phyloP scores from a whole-genome alignment of 2,113 vertebrate species.

The Benthochromis sp. region DNA sequence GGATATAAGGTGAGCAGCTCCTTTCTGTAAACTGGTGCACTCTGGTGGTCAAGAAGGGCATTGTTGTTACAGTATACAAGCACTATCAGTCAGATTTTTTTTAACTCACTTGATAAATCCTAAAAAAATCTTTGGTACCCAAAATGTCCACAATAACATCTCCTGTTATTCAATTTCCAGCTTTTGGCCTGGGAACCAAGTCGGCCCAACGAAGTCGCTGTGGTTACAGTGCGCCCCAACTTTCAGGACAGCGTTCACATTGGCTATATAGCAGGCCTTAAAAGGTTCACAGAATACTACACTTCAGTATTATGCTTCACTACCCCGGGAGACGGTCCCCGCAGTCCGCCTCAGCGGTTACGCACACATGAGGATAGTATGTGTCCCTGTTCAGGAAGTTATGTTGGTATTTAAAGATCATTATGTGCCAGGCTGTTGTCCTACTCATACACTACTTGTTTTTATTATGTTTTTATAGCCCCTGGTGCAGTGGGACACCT shows the following conservation, averaged over 20 bases:
- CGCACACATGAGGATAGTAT: constrained; percentile 96
- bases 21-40: constrained; percentile 24
- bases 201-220: constrained; percentile 77
- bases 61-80: not conserved
- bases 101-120: not conserved
- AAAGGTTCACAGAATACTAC: constrained; percentile 88
- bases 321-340: constrained; percentile 91
- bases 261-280: constrained; percentile 83
- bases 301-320: constrained; percentile 93
- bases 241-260: constrained; percentile 93
- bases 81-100: not conserved
- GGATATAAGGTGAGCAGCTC: constrained; percentile 88
- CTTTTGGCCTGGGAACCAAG: constrained; percentile 89
- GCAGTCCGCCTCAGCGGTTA: constrained; percentile 80
- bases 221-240: constrained; percentile 88
- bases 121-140: not conserved
- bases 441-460: not conserved
- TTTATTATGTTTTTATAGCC: constrained; percentile 62
- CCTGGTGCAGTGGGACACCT: constrained; percentile 93
- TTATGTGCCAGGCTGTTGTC: not conserved
- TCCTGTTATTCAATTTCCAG: constrained; percentile 52
- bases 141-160: not conserved
- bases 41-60: constrained; percentile 34
- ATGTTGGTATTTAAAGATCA: not conserved
- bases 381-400: constrained; percentile 34